Evolutionary conservation across 2,888 invertebrate genomes (phyloP).

Genomic region (Phengaris alcon): DNA sequence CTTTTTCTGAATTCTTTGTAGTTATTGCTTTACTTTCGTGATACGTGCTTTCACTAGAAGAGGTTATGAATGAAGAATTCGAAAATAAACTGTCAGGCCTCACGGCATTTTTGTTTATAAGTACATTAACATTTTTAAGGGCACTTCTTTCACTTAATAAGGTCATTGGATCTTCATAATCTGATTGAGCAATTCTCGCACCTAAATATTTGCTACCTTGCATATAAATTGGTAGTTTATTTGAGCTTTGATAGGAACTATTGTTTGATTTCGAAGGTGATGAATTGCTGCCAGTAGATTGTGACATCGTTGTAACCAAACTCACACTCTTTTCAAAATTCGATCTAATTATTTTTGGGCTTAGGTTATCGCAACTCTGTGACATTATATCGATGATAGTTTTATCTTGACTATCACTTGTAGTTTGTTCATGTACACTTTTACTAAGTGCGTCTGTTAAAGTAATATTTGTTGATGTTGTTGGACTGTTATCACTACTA

Average conservation of each 20-base stretch:
- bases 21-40: constrained; percentile 50
- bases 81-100: constrained; percentile 79
- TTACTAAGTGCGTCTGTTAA: constrained; percentile 60
- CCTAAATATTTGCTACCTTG: constrained; percentile 91
- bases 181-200: constrained; percentile 91
- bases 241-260: constrained; percentile 64
- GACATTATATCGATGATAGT: constrained; percentile 63
- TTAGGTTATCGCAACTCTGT: constrained; percentile 66
- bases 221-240: constrained; percentile 81
- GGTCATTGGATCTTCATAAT: constrained; percentile 90
- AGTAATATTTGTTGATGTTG: constrained; percentile 52
- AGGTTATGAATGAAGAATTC: constrained; percentile 77
- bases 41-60: constrained; percentile 75
- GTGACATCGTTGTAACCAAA: constrained; percentile 56
- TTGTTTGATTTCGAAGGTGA: constrained; percentile 64
- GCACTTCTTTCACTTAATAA: constrained; percentile 75
- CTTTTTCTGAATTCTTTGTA: constrained; percentile 39
- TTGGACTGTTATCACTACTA: constrained; percentile 57
- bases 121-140: constrained; percentile 78
- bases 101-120: constrained; percentile 80
- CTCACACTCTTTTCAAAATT: constrained; percentile 64
- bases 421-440: constrained; percentile 64
- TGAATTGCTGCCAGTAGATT: constrained; percentile 46
- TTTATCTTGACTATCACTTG: constrained; percentile 63
- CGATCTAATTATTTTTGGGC: constrained; percentile 51